Conservation (phyloP, 2,113 vertebrate species). For the Antechinus stuartii region DNA sequence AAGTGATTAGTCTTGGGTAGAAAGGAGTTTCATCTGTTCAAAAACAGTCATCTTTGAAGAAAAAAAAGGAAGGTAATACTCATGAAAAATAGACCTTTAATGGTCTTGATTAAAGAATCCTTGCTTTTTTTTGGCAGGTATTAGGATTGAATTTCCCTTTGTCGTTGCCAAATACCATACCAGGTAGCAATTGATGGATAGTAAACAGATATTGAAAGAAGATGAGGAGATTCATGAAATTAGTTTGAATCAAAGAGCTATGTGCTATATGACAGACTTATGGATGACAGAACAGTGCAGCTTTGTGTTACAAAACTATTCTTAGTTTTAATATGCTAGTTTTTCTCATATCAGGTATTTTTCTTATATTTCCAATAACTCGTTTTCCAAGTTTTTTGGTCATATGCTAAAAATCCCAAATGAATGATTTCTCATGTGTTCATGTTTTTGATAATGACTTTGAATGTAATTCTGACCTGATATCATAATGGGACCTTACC, state of each 20-base stretch:
- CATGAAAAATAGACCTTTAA: neutral
- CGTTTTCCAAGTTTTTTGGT: constrained; percentile 30
- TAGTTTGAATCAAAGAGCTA: neutral
- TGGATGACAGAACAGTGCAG: neutral
- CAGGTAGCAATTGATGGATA: neutral
- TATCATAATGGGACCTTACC: neutral
- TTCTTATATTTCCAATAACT: too few relatives aligned
- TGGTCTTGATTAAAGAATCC: constrained; percentile 17
- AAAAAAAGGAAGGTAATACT: constrained; percentile 29
- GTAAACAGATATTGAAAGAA: neutral
- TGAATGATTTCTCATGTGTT: constrained; percentile 17
- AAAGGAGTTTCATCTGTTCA: constrained; percentile 45
- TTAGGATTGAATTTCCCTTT: neutral
- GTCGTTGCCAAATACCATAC: neutral
- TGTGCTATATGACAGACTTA: neutral
- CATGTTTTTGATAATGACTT: constrained; percentile 31
- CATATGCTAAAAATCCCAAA: constrained; percentile 31
- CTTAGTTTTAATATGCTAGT: constrained; percentile 22
- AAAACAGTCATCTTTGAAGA: constrained; percentile 26
- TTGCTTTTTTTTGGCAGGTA: constrained; percentile 6
- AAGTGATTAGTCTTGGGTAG: constrained; percentile 33
- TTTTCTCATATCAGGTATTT: neutral
- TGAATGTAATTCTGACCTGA: constrained; percentile 3
- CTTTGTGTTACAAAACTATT: constrained; percentile 18
- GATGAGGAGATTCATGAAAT: neutral